These are phyloP conservation scores for Teleogryllus occipitalis DNA, from an alignment of 1,140 invertebrate genomes.

Conservation along the genomic window DNA sequence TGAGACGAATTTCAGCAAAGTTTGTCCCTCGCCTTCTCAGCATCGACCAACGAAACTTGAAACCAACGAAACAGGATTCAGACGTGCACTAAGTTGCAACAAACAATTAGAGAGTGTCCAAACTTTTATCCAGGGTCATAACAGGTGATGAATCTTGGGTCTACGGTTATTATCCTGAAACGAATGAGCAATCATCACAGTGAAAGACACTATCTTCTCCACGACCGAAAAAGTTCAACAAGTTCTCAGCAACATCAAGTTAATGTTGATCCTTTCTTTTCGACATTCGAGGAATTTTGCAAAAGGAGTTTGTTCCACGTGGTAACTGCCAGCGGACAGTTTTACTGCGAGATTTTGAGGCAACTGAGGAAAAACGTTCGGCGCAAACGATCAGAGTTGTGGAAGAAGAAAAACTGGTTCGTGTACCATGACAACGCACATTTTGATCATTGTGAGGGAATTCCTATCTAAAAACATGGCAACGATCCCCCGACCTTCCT, in stretches of 20 bases:
- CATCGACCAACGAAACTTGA: neutral
- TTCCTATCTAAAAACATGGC: too few species aligned
- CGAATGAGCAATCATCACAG: neutral
- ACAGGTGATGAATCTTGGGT: neutral
- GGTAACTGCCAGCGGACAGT: too few species aligned
- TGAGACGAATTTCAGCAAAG: constrained; percentile 3
- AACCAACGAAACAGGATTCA: too few species aligned
- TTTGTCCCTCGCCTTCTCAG: neutral
- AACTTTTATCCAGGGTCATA: neutral
- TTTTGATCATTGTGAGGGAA: too few species aligned
- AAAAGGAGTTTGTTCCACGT: too few species aligned
- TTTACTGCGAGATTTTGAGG: too few species aligned
- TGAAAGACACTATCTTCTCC: neutral
- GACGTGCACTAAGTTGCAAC: neutral
- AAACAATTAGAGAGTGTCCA: neutral
- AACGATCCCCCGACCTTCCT: too few species aligned
- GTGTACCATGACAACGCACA: too few species aligned
- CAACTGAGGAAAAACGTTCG: too few species aligned
- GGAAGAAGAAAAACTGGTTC: too few species aligned
- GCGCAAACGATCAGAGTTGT: too few species aligned
- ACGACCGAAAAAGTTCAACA: neutral
- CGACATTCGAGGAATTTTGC: too few species aligned
- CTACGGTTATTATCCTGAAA: neutral
- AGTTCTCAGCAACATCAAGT: neutral
- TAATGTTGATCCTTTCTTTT: neutral